Evolutionary conservation across 2,797 vertebrate species (phyloP).

Genomic region (Falco cherrug): DNA sequence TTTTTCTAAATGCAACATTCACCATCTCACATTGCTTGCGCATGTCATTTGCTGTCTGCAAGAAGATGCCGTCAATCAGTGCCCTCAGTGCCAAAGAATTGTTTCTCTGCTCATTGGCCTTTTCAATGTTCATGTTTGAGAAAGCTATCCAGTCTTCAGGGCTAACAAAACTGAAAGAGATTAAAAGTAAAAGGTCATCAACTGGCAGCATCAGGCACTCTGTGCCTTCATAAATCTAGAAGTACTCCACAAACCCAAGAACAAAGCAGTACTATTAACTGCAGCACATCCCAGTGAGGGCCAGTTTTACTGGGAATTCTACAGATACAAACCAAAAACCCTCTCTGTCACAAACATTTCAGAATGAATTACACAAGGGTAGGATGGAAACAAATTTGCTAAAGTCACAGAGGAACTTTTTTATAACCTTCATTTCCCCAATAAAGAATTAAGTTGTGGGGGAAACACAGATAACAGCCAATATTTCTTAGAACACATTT

Average conservation of each 20-base stretch:
- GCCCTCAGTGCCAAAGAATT: constrained; percentile 81
- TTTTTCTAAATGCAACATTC: constrained; percentile 73
- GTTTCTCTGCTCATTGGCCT: constrained; percentile 86
- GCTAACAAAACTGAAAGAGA: constrained; percentile 77
- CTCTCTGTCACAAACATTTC: background rate
- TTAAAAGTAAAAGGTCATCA: background rate
- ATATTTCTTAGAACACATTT: background rate
- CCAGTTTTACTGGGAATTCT: background rate
- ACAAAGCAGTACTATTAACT: background rate
- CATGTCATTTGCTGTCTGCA: constrained; percentile 83
- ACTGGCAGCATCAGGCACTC: background rate
- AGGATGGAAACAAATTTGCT: background rate
- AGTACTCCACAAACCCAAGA: background rate
- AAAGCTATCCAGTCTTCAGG: constrained; percentile 86
- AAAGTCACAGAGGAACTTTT: background rate
- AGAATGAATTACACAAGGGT: background rate
- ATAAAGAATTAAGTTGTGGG: background rate
- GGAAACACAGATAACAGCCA: background rate
- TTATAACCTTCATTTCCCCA: background rate
- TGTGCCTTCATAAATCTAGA: background rate
- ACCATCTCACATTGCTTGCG: constrained; percentile 78
- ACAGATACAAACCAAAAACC: background rate
- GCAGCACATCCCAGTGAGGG: background rate
- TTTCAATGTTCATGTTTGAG: constrained; percentile 83
- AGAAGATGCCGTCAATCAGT: constrained; percentile 84